Conservation (phyloP, 2,113 vertebrate genomes). For the Epinephelus cyanopodus region DNA sequence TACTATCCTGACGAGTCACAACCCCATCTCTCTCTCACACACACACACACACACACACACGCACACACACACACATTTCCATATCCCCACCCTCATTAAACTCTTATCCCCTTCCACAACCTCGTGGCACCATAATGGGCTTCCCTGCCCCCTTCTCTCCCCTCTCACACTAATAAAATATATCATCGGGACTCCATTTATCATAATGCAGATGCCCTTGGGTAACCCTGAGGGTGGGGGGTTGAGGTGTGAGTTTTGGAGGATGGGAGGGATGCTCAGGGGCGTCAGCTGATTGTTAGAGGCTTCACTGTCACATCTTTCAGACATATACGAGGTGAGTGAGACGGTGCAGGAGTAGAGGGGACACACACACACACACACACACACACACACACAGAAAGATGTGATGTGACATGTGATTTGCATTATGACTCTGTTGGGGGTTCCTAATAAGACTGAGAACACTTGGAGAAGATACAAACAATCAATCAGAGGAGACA, state of each 20-base stretch:
- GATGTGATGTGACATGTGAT: constrained; percentile 33
- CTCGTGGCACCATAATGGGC: constrained; percentile 59
- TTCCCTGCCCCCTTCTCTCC: constrained; percentile 54
- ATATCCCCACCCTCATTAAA: constrained; percentile 77
- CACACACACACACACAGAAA: neutral
- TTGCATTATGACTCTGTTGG: constrained; percentile 28
- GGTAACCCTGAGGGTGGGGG: constrained; percentile 60
- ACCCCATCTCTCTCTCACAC: constrained; percentile 35
- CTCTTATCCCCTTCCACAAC: constrained; percentile 64
- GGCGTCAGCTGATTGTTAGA: constrained; percentile 33
- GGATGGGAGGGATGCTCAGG: constrained; percentile 44
- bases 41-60: constrained; percentile 44
- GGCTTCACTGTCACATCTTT: constrained; percentile 41
- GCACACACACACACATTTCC: constrained; percentile 61
- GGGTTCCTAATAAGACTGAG: constrained; percentile 15
- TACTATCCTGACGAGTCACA: constrained; percentile 47
- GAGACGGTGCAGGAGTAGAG: constrained; percentile 7
- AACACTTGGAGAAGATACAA: constrained; percentile 35
- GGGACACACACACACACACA: neutral
- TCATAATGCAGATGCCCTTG: constrained; percentile 81
- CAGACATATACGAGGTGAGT: constrained; percentile 40
- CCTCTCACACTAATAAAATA: constrained; percentile 75
- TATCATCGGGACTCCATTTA: constrained; percentile 74
- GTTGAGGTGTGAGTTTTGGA: constrained; percentile 19
- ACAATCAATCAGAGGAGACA: constrained; percentile 44